A percentile compares a stretch with the other conserved stretches of the same genome.
These are phyloP conservation scores for Threskiornis aethiopicus DNA, from an alignment of 2,797 vertebrate species.

Conservation along the genomic window DNA sequence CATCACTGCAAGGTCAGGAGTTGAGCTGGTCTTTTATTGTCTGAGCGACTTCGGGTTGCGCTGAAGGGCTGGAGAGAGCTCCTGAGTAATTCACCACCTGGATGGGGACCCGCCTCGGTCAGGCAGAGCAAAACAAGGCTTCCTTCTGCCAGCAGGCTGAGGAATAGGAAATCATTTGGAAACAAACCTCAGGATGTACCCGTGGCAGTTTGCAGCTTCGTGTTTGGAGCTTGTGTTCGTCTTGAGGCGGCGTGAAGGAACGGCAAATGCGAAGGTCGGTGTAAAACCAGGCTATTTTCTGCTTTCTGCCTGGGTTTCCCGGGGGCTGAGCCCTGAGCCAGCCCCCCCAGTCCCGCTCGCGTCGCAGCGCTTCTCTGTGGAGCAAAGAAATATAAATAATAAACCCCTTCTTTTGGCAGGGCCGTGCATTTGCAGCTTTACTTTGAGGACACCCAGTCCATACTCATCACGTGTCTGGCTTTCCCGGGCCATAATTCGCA, in stretches of 20 bases:
- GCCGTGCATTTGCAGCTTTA: not conserved
- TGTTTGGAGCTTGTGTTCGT: too few relatives aligned
- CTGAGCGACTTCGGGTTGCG: accelerated
- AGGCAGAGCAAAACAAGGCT: not conserved
- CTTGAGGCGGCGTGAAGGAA: too few relatives aligned
- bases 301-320: not conserved
- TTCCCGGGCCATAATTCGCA: not conserved
- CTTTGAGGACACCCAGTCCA: not conserved
- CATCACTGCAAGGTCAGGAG: not conserved
- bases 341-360: accelerated
- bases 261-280: not conserved
- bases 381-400: not conserved
- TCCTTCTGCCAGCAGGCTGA: not conserved
- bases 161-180: not conserved
- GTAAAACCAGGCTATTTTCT: not conserved
- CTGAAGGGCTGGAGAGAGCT: not conserved
- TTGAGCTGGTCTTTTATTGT: not conserved
- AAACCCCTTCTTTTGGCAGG: not conserved
- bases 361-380: not conserved
- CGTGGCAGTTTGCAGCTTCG: not conserved
- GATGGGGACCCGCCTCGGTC: not conserved
- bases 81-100: not conserved
- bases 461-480: not conserved
- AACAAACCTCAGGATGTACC: not conserved
- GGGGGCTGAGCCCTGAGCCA: not conserved